Evolutionary conservation across 2,888 invertebrate species (phyloP).

Genomic region (Eupsilia transversa): DNA sequence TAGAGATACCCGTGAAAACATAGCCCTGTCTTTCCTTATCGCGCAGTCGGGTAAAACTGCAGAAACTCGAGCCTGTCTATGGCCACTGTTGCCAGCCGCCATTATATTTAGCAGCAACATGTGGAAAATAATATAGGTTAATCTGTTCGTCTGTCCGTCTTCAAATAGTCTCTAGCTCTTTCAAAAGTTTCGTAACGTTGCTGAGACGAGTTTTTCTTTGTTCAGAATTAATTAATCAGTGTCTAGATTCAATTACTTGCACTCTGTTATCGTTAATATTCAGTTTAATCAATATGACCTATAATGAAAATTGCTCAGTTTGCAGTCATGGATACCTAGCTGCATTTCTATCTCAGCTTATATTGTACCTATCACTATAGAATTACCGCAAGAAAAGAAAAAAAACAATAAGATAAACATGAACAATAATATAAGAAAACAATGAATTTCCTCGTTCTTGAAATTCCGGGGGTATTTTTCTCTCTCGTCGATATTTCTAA

Average conservation of each 20-base stretch:
- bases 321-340: background rate
- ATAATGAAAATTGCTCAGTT: background rate
- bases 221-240: slow-evolving; percentile 7
- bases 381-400: no score
- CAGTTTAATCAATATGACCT: background rate
- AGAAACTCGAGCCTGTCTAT: slow-evolving; percentile 41
- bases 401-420: background rate
- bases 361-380: background rate
- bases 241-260: background rate
- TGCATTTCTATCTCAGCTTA: background rate
- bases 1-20: no score
- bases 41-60: no score
- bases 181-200: slow-evolving; percentile 48
- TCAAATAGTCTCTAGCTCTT: slow-evolving; percentile 51
- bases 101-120: slow-evolving; percentile 65
- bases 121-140: slow-evolving; percentile 73
- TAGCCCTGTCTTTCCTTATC: no score
- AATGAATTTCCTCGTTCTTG: no score
- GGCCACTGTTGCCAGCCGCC: slow-evolving; percentile 34
- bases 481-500: no score
- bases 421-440: background rate
- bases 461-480: background rate
- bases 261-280: background rate
- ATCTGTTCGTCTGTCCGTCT: slow-evolving; percentile 72
- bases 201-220: slow-evolving; percentile 1